Base-by-base conservation (phyloP, 1,140 invertebrate genomes). In the Luehdorfia chinensis region DNA sequence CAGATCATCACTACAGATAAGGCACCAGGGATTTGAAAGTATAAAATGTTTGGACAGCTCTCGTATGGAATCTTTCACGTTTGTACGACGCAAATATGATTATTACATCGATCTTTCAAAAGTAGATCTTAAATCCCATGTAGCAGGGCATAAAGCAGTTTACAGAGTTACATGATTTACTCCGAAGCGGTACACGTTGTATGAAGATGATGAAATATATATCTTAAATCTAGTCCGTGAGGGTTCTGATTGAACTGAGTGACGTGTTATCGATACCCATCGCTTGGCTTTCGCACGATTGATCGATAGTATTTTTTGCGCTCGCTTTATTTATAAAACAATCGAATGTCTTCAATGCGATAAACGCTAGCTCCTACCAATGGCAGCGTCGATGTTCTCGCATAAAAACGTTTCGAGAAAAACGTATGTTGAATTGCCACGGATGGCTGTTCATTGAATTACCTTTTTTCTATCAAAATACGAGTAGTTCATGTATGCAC, bases 271-370 rank as follows among this genome's bases (percentile, higher is more conserved):
- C 75, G 66, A 55, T 49, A 50, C 51, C 57, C 65, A 83, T 83
- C 79, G 61, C 59, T 68, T 53, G 75, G 69, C 70, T 78, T 86
- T 86, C 81, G 79, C 79, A 79, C 79, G 77, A 86, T 86, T 86
- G 81, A 86, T 86, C 76, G 79, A 78, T 86, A 83, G 81, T 83
- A 83, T 84, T 86, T 86, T 86, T 86, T 86, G 77, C 74, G 60
- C 55, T 53, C 50, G 63, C 65, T 81, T 78, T 81, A 81, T 84
- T 85, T 84, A 84, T 85, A 85, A 85, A 84, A 85, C 81, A 85
- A 85, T 86, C 69, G 81, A 80, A 76, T 70, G 66, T 76, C 63
- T 66, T 62, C 64, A 64, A 66, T 59, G 70, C 71, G 68, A 81
- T 83, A 74, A 84, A 78, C 66, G 75, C 60, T 65, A 65, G 61